These are phyloP conservation scores for Oncorhynchus nerka DNA, from an alignment of 2,113 vertebrate genomes.

Conservation along the genomic window DNA sequence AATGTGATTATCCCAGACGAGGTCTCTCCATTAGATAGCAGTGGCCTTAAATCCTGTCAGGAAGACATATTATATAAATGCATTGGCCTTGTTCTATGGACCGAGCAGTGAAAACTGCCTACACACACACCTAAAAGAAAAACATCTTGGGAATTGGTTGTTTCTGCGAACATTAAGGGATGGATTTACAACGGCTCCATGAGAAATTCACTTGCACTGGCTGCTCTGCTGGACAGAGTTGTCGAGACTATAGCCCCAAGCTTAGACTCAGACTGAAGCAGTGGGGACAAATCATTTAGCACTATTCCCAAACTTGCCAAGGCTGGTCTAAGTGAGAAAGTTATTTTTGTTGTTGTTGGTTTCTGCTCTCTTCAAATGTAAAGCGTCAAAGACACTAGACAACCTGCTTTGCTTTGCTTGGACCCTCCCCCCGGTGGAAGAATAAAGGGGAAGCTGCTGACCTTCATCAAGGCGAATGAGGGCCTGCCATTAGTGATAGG, in stretches of 20 bases:
- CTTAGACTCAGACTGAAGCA: too few relatives aligned
- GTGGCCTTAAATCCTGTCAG: slow-evolving; percentile 29
- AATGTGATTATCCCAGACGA: slow-evolving; percentile 41
- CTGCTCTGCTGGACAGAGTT: too few relatives aligned
- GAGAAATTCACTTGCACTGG: not conserved
- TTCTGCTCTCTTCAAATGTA: not conserved
- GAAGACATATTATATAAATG: slow-evolving; percentile 46
- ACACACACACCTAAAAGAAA: not conserved
- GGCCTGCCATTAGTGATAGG: slow-evolving; percentile 21
- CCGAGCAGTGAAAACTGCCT: not conserved
- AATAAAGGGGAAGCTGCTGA: not conserved
- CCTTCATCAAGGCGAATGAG: slow-evolving; percentile 23
- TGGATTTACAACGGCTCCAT: not conserved
- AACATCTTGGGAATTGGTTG: not conserved
- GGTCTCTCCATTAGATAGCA: slow-evolving; percentile 38
- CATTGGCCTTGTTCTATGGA: slow-evolving; percentile 28
- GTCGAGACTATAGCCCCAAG: too few relatives aligned
- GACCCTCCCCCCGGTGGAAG: not conserved
- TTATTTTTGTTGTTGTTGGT: too few relatives aligned
- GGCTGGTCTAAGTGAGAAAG: too few relatives aligned
- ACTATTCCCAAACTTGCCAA: too few relatives aligned
- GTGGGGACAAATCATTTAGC: too few relatives aligned
- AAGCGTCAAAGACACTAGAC: not conserved
- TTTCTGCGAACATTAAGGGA: not conserved
- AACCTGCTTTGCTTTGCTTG: too few relatives aligned